Evolutionary conservation across 1,140 invertebrate species (phyloP), one percentile per base, ranked within the genome.

Genomic region (Drusus annulatus): DNA sequence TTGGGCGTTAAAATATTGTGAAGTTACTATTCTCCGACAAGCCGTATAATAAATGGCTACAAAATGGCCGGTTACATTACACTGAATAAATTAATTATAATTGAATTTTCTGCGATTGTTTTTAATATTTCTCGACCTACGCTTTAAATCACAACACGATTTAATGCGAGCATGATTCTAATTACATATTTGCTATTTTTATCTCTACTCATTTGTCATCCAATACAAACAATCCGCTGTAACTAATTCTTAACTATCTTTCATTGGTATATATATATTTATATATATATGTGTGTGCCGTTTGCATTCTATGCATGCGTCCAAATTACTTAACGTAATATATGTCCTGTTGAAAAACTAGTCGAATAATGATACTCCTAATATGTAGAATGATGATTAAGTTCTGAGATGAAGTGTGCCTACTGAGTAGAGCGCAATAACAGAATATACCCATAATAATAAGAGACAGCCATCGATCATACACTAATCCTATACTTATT

Each of bases 401-500:
- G n/a, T n/a, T n/a, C n/a, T n/a, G 0, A 45, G 8, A 45, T 1
- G 8, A 45, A 8, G 13, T 45, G 36, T 8, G 17, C 13, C 25
- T 10, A 65, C 16, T 25, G 13, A 6, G 62, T 10, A 28, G 25
- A 2, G 62, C 19, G 8, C 50, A 71, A 71, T 71, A 51, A 74
- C 23, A 54, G 23, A 74, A 36, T 17, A 74, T 56, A 74, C 56
- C 17, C 69, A 74, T 73, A 74, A 74, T 23, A 56, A 51, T 65
- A 77, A 65, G 19, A 36, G 56, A 36, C 21, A 52, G 21, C 76
- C 81, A 83, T 83, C 81, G 81, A 83, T 83, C 81, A 80, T 80
- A 79, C 54, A 83, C 79, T 83, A 83, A 83, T 83, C 81, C 79
- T 62, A 80, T 78, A 80, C 78, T 82, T 82, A 83, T 83, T 83